Base-by-base conservation (phyloP, 2,113 vertebrate species). In the Pelvicachromis taeniatus region DNA sequence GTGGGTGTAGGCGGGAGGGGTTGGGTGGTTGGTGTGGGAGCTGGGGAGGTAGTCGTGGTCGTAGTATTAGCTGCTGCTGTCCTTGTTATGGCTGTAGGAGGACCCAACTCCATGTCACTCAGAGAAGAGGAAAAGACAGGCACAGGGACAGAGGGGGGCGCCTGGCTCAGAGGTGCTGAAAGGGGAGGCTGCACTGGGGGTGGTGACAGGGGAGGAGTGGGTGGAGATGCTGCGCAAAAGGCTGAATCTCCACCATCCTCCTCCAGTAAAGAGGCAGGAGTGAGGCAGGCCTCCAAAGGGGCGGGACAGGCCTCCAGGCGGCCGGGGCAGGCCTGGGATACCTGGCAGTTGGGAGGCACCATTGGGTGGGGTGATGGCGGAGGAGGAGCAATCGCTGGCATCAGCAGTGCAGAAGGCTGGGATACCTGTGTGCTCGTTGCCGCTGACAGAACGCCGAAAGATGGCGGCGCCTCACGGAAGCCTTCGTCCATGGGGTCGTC, bases 191-290 rank as follows among this genome's bases (percentile, higher is more conserved):
- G 97, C 94, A 5, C 95, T 88, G 94, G 97, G 96, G 96, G 97
- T 95, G 96, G 94, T 2, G 95, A 95, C n/a, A 92, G 84, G 17
- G 93, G 95, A 77, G 95, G 94, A 19, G 94, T 92, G 48, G 92
- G 94, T 3, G 94, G 91, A n/a, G 96, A 96, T 6, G 97, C 95
- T 93, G 97, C 96, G 93, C 97, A 97, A 94, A 98, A 97, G 29
- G 89, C 84, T 3, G 94, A 97, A 17, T 94, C 87, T 14, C 89
- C 89, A 19, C 91, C 91, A 90, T 98, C 97, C 2, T 98, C 98
- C 96, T 99, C 98, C 4, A 99, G 97, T 91, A 99, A 83, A 0
- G 98, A 99, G 92, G 98, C 98, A 0, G 98, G 98, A 68, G 98
- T 99, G 95, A 99, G 98, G 96, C 98, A 98, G 89, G 94, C 87